Percentiles rank a stretch among this genome's conserved stretches.
These are phyloP conservation scores for Enteromius trimaculatus DNA, from an alignment of 2,797 vertebrate genomes.

Conservation along the genomic window DNA sequence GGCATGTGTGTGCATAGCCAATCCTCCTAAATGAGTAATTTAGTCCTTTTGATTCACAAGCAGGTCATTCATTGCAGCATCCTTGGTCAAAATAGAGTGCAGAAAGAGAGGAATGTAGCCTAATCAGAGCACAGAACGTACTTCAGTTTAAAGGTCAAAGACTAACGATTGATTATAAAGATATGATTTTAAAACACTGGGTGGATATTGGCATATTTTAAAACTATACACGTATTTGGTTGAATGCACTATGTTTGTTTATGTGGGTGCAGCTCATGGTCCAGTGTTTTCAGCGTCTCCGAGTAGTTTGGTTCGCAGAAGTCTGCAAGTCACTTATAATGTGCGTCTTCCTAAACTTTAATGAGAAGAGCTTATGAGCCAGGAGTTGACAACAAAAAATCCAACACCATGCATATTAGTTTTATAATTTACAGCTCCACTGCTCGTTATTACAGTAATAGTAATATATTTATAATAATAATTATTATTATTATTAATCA, in stretches of 20 bases:
- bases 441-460: too few species aligned
- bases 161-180: constrained; percentile 41
- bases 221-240: not conserved
- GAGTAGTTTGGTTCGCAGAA: not conserved
- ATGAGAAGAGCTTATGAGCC: not conserved
- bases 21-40: constrained; percentile 52
- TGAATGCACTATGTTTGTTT: not conserved
- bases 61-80: constrained; percentile 39
- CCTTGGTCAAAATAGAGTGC: constrained; percentile 5
- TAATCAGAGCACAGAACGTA: constrained; percentile 47
- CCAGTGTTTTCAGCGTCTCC: not conserved
- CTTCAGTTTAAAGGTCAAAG: constrained; percentile 53
- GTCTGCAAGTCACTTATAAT: not conserved
- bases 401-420: too few species aligned
- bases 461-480: too few species aligned
- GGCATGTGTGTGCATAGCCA: constrained; percentile 47
- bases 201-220: not conserved
- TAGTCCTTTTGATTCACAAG: constrained; percentile 45
- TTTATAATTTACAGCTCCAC: too few species aligned
- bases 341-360: not conserved
- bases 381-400: too few species aligned
- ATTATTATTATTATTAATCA: too few species aligned
- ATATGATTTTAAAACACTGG: constrained; percentile 21
- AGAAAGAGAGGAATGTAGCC: constrained; percentile 21
- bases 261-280: not conserved